Base-by-base conservation (phyloP, 2,797 vertebrate species). In the Tragopan temminckii region DNA sequence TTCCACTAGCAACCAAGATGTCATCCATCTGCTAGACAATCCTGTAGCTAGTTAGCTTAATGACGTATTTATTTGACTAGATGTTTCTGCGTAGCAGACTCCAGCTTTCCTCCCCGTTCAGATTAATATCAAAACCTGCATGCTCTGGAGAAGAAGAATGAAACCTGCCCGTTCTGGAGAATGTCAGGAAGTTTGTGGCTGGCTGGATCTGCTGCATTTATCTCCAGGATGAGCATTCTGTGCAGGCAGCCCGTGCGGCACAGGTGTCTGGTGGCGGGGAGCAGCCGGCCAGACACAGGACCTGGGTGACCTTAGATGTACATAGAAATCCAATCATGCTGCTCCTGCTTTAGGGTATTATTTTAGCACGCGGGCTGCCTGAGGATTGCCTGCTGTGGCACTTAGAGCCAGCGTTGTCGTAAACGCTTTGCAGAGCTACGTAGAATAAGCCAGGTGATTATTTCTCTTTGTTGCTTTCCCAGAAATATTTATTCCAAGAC, bases 1-100 rank as follows among this genome's bases (percentile, higher is more conserved):
- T 96, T 96, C 96, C 95, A 95, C 94, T 97, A 95, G 95, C 94
- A 95, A 97, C 93, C 92, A 93, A 95, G 94, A 96, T 97, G 93
- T 89, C 95, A 95, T 92, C 95, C 96, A 96, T 97, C 96, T 97
- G 94, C 94, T 92, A 96, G 94, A 95, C 93, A 92, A 92, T 97
- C 93, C 93, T 94, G 93, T 76, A 95, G 87, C 94, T 95, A 96
- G 92, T 95, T 97, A 95, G 84, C 84, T 95, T 96, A 95, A 94
- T 96, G 93, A 92, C 92, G 93, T 96, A 89, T 96, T 90, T 95
- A 89, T 95, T 97, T 95, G 95, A 92, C 80, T 95, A 55, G 87
- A 81, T 93, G 74, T 84, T 93, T 93, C 90, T 95, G 85, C 1
- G 0, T 27, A 91, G 72, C 93, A 95, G 87, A 58, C 61, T 92